Percentiles rank a stretch among this genome's conserved stretches.
These are phyloP conservation scores for Melangyna quadrimaculata DNA, from an alignment of 2,888 invertebrate species.

Conservation along the genomic window DNA sequence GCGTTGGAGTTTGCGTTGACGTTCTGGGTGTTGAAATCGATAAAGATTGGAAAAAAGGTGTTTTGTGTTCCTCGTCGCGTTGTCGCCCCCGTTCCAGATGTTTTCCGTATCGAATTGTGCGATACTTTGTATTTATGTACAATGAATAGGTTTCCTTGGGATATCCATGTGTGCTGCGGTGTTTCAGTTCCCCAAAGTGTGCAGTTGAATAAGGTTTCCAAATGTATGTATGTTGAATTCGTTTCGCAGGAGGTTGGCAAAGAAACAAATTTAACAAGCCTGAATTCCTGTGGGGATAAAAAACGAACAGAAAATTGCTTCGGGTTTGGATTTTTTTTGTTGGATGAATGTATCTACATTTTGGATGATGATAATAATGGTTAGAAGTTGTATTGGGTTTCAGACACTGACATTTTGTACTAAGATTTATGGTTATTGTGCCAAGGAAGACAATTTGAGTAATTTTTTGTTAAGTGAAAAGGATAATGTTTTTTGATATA, in stretches of 20 bases:
- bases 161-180: neutral
- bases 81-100: neutral
- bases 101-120: slow-evolving; percentile 10
- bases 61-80: neutral
- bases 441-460: slow-evolving; percentile 33
- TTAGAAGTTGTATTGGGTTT: slow-evolving; percentile 44
- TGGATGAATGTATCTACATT: neutral
- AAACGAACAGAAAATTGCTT: slow-evolving; percentile 53
- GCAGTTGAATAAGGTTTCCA: slow-evolving; percentile 35
- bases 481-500: slow-evolving; percentile 24
- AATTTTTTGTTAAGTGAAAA: slow-evolving; percentile 24
- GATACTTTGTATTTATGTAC: slow-evolving; percentile 1
- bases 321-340: slow-evolving; percentile 26
- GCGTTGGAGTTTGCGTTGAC: neutral
- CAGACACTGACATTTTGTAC: slow-evolving; percentile 41
- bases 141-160: slow-evolving; percentile 31
- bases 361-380: slow-evolving; percentile 6
- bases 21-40: slow-evolving; percentile 13
- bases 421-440: slow-evolving; percentile 53
- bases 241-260: neutral
- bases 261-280: slow-evolving; percentile 13
- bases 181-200: slow-evolving; percentile 10
- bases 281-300: slow-evolving; percentile 32
- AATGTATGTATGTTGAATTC: slow-evolving; percentile 4
- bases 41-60: slow-evolving; percentile 22